Conservation (phyloP, 2,113 vertebrate species). For the Mugil cephalus region DNA sequence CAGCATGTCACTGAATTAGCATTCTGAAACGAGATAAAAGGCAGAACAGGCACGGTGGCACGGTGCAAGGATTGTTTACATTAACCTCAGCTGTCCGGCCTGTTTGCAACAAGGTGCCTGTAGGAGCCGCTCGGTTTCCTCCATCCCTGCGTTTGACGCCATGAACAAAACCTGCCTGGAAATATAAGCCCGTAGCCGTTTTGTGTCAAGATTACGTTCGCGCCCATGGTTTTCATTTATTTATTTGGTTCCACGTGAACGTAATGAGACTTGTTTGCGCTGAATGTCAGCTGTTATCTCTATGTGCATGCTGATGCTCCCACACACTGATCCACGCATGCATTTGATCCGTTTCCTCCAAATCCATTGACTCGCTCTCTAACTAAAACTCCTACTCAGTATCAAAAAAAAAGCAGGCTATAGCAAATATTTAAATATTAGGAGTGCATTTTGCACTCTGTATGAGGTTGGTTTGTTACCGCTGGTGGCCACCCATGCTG, state of each 20-base stretch:
- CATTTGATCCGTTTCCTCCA: slow-evolving; percentile 48
- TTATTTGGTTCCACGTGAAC: not conserved
- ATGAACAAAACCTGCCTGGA: slow-evolving; percentile 25
- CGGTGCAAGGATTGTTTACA: slow-evolving; percentile 43
- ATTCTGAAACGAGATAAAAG: slow-evolving; percentile 44
- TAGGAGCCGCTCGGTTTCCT: slow-evolving; percentile 12
- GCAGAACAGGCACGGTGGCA: slow-evolving; percentile 21
- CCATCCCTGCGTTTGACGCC: not conserved
- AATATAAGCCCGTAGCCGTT: slow-evolving; percentile 20
- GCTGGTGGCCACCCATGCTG: slow-evolving; percentile 44
- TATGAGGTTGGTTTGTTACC: slow-evolving; percentile 38
- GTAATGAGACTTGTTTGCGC: slow-evolving; percentile 29
- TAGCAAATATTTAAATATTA: slow-evolving; percentile 14
- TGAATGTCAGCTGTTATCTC: slow-evolving; percentile 44
- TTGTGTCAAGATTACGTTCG: slow-evolving; percentile 19
- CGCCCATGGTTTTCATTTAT: not conserved
- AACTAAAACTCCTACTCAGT: slow-evolving; percentile 23
- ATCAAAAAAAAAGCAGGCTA: slow-evolving; percentile 14
- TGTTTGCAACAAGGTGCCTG: slow-evolving; percentile 38
- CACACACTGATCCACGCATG: slow-evolving; percentile 48
- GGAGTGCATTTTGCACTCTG: slow-evolving; percentile 10
- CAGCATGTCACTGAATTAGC: slow-evolving; percentile 34
- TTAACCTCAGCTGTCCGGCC: slow-evolving; percentile 18
- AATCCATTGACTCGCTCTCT: slow-evolving; percentile 33
- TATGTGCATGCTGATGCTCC: slow-evolving; percentile 60